These are phyloP conservation scores for Pandemis cinnamomeana DNA, from an alignment of 2,888 invertebrate species.

Conservation along the genomic window DNA sequence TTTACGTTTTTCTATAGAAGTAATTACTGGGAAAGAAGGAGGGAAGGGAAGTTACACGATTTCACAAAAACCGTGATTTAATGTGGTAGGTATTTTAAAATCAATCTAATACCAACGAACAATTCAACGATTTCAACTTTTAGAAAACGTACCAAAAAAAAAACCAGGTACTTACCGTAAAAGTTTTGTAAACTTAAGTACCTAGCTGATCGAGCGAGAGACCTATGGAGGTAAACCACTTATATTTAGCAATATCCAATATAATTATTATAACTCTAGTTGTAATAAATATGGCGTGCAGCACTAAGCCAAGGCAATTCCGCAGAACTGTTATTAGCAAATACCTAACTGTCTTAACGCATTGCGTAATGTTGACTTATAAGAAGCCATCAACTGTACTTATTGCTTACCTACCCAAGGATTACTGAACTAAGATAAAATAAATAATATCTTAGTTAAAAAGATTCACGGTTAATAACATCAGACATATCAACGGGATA, in stretches of 20 bases:
- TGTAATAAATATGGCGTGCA: conserved; percentile 4
- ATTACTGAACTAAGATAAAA: neutral
- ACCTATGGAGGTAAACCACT: neutral
- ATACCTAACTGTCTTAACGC: conserved; percentile 15
- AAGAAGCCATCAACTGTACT: conserved; percentile 6
- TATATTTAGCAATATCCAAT: neutral
- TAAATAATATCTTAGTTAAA: neutral
- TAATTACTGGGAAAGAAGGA: too few species aligned
- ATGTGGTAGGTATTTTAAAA: too few species aligned
- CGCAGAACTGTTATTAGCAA: conserved; percentile 16
- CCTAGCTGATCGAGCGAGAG: too few species aligned
- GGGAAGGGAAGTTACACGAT: too few species aligned
- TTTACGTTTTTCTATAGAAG: neutral
- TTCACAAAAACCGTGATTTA: too few species aligned
- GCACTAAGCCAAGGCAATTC: conserved; percentile 11
- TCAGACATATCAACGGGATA: too few species aligned
- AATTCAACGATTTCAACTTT: too few species aligned
- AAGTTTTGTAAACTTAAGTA: neutral
- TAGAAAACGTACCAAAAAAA: too few species aligned
- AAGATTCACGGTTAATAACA: too few species aligned
- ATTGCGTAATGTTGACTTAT: conserved; percentile 2
- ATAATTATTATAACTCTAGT: neutral
- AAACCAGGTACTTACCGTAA: neutral
- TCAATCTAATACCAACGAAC: too few species aligned
- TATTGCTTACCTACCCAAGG: neutral